Evolutionary conservation across 2,888 invertebrate genomes (phyloP).

Genomic region (Elaeidobius kamerunicus): DNA sequence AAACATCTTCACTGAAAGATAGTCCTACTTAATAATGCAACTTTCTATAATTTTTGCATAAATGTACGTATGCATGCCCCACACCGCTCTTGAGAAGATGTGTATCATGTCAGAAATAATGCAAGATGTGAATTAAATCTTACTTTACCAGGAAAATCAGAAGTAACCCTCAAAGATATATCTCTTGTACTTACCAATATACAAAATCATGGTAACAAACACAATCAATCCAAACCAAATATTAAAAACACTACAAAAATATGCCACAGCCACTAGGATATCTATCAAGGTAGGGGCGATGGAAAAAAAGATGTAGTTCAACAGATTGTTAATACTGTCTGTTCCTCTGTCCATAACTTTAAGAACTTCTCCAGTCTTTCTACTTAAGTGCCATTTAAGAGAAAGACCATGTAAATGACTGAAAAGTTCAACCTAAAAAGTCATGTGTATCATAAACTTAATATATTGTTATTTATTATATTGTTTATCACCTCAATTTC

Average conservation of each 20-base stretch:
- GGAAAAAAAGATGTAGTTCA: constrained; percentile 89
- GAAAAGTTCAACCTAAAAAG: constrained; percentile 71
- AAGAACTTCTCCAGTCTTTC: constrained; percentile 96
- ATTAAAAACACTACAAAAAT: constrained; percentile 85
- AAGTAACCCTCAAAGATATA: too few species aligned
- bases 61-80: too few species aligned
- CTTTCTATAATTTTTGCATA: too few species aligned
- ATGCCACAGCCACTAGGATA: constrained; percentile 86
- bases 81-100: too few species aligned
- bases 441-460: constrained; percentile 16
- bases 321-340: constrained; percentile 89
- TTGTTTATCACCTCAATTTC: constrained; percentile 74
- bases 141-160: too few species aligned
- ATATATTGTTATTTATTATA: background rate
- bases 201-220: constrained; percentile 87
- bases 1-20: too few species aligned
- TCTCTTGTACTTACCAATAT: constrained; percentile 83
- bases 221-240: constrained; percentile 95
- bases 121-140: too few species aligned
- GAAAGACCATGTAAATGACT: constrained; percentile 87
- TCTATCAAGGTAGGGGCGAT: constrained; percentile 92
- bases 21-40: too few species aligned
- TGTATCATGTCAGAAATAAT: too few species aligned
- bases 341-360: constrained; percentile 97
- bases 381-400: constrained; percentile 88